These are phyloP conservation scores for Rhynchotus rufescens DNA, from an alignment of 2,797 vertebrate species.

Conservation along the genomic window DNA sequence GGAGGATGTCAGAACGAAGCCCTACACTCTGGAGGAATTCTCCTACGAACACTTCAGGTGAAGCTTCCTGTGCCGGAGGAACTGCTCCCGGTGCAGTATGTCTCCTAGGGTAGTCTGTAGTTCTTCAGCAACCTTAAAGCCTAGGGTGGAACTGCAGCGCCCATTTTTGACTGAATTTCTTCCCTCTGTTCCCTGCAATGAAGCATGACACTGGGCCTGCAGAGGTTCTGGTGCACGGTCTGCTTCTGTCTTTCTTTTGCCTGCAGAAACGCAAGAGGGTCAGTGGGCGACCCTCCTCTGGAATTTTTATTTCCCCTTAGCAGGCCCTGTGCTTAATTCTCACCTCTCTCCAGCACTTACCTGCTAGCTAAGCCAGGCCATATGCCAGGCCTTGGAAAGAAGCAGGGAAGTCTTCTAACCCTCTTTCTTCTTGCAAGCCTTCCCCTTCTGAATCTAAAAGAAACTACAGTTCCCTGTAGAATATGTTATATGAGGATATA, in stretches of 20 bases:
- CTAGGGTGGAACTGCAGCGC: not conserved
- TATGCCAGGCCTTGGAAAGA: not conserved
- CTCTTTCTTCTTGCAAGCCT: not conserved
- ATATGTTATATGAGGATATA: no score
- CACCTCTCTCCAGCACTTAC: not conserved
- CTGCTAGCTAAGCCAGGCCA: not conserved
- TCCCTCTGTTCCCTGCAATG: not conserved
- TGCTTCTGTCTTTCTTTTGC: not conserved
- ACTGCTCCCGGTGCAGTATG: not conserved
- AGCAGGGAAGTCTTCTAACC: not conserved
- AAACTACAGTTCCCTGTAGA: not conserved
- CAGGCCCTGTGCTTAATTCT: not conserved
- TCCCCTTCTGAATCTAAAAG: not conserved
- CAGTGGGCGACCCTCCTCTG: not conserved
- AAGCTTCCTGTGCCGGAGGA: not conserved
- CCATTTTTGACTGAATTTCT: not conserved
- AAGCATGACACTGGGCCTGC: not conserved
- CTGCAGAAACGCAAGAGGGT: not conserved
- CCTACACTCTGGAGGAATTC: conserved; percentile 89
- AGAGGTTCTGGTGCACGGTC: not conserved
- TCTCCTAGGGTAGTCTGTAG: not conserved
- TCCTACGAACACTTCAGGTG: conserved; percentile 93
- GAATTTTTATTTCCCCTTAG: not conserved
- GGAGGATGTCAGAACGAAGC: conserved; percentile 79
- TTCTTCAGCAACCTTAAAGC: not conserved